phyloP scores from a whole-genome alignment of 2,797 vertebrate species.

The Oreortyx pictus region DNA sequence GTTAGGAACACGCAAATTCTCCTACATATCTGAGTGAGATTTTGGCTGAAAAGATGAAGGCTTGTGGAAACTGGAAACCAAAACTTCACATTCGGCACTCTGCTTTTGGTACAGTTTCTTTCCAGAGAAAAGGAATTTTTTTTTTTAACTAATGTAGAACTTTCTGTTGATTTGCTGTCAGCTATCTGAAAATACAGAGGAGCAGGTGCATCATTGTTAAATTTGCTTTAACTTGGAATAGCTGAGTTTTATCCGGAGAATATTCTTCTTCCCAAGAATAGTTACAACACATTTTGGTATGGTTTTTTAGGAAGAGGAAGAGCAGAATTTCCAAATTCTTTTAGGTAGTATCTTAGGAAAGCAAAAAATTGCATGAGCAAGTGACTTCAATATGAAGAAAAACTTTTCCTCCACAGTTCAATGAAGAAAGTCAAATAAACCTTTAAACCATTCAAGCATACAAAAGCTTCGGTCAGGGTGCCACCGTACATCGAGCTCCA shows the following conservation, averaged over 20 bases:
- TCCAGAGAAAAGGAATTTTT: not conserved
- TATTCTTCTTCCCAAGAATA: not conserved
- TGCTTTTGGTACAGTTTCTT: not conserved
- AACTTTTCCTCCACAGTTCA: not conserved
- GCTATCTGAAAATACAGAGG: not conserved
- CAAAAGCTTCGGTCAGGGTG: not conserved
- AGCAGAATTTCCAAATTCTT: not conserved
- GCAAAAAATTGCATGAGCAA: not conserved
- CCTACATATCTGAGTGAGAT: not conserved
- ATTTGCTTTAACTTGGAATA: not conserved
- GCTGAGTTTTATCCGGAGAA: not conserved
- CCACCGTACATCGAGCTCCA: not conserved
- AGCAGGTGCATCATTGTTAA: not conserved
- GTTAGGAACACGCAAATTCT: not conserved
- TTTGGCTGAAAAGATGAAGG: not conserved
- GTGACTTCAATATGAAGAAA: not conserved
- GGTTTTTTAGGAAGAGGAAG: not conserved
- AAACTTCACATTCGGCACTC: not conserved
- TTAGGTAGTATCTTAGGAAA: not conserved
- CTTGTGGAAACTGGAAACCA: accelerated
- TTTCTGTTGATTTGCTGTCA: not conserved
- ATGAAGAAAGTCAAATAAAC: not conserved
- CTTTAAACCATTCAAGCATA: not conserved
- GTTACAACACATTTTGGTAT: not conserved
- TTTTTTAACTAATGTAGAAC: not conserved